Base-by-base conservation (phyloP, 2,888 invertebrate species). In the Syritta pipiens region DNA sequence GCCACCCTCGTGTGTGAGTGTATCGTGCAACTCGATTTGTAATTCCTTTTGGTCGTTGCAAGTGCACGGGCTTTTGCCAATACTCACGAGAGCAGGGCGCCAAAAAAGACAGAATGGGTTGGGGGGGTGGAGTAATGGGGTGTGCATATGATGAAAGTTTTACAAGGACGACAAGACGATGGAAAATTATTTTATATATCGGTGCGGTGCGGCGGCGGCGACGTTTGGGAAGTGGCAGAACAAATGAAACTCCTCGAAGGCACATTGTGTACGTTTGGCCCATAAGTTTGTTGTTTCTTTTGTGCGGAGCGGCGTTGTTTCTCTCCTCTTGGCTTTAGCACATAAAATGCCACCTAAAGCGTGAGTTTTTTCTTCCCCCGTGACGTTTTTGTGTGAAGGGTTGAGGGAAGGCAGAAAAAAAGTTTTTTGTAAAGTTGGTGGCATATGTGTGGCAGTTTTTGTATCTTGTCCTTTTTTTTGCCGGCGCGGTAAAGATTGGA, bases 181-280 rank as follows among this genome's bases (percentile, higher is more conserved):
- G 79, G 72, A 79, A 79, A 72, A 79, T 79, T 72, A 79, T 79
- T 72, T 79, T 71, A 37, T 14, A 72, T 60, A 79, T 79, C 72
- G 72, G 22, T 7, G 10, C 17, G 14, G 37, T 14, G 37, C 35
- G 35, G 14, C 14, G 9, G 17, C 3, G 37, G 12, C 5, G 7
- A 37, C 28, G 9, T 28, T 2, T 37, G 19, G 55, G 44, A 79
- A 74, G 79, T 79, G 79, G 74, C 55, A 79, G 67, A 74, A 74
- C 79, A 74, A 72, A 79, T 57, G 79, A 67, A 79, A 74, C 72
- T 72, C 62, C 67, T 74, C 62, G 62, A 57, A 55, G 72, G 79
- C 72, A 79, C 60, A 62, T 49, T 49, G 65, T 77, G 46, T 71
- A 65, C 59, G 44, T 65, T 76, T 51, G 76, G n/a, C n/a, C 49